A percentile compares a stretch with the other conserved stretches of the same genome.
phyloP scores from a whole-genome alignment of 2,888 invertebrate species.

The Tolmerus cingulatus region DNA sequence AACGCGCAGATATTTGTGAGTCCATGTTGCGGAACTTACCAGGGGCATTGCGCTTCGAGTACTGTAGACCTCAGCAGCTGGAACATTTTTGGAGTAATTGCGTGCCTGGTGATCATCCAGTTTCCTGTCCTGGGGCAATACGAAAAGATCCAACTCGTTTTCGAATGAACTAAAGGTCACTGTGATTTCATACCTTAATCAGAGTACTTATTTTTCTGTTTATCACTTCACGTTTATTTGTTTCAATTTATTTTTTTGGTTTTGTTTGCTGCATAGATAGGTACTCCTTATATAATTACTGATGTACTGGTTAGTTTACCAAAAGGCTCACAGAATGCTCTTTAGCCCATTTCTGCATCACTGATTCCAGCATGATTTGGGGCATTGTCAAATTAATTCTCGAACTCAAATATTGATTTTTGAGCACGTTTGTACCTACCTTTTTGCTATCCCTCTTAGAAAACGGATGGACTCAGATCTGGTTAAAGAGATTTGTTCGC shows the following conservation, averaged over 20 bases:
- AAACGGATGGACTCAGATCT: neutral
- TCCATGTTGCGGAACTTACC: constrained; percentile 25
- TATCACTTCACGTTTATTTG: neutral
- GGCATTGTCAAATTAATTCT: constrained; percentile 41
- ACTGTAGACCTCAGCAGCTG: neutral
- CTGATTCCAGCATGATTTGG: neutral
- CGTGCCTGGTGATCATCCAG: neutral
- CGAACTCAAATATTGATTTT: constrained; percentile 46
- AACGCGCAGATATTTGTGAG: neutral
- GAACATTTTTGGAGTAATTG: neutral
- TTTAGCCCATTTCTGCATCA: neutral
- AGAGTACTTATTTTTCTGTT: neutral
- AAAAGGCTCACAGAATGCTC: neutral
- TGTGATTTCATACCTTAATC: neutral
- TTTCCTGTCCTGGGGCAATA: constrained; percentile 2
- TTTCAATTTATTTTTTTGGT: neutral
- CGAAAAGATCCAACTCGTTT: neutral
- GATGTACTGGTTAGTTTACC: neutral
- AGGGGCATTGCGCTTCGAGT: neutral
- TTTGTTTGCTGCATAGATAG: too few relatives aligned
- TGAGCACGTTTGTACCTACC: constrained; percentile 41
- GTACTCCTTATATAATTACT: neutral
- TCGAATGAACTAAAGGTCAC: neutral
- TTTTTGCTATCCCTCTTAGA: constrained; percentile 34
- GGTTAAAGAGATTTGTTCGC: constrained; percentile 28